These are phyloP conservation scores for Drosophila anomalipes DNA, from an alignment of 2,888 invertebrate species.

Conservation along the genomic window DNA sequence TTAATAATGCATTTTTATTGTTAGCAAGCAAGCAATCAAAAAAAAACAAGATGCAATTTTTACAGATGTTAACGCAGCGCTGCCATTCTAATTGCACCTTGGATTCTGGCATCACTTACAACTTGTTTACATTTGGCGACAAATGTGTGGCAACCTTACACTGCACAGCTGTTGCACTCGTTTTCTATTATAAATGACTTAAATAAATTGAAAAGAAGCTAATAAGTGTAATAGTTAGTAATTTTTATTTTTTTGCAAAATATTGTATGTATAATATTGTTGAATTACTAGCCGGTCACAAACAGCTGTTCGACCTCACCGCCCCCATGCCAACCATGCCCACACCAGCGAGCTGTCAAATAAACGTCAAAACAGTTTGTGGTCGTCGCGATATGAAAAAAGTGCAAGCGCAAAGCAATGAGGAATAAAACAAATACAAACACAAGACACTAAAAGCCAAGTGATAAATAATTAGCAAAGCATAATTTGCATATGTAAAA, in stretches of 20 bases:
- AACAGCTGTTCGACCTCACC: slow-evolving; percentile 25
- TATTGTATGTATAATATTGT: background rate
- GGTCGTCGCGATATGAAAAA: slow-evolving; percentile 50
- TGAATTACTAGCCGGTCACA: background rate
- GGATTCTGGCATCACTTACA: slow-evolving; percentile 21
- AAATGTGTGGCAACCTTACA: slow-evolving; percentile 25
- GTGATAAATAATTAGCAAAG: slow-evolving; percentile 21
- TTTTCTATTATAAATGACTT: slow-evolving; percentile 6
- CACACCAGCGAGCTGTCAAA: slow-evolving; percentile 54
- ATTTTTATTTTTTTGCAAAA: background rate
- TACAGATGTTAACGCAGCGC: slow-evolving; percentile 47
- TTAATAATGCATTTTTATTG: slow-evolving; percentile 48
- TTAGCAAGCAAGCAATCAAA: slow-evolving; percentile 6
- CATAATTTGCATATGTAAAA: slow-evolving; percentile 51
- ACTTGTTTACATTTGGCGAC: slow-evolving; percentile 38
- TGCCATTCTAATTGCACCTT: slow-evolving; percentile 26
- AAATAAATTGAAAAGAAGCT: background rate
- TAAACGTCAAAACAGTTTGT: slow-evolving; percentile 74
- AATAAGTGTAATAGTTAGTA: background rate
- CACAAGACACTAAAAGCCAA: slow-evolving; percentile 25
- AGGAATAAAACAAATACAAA: slow-evolving; percentile 40
- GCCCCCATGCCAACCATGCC: background rate
- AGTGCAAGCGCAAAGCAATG: slow-evolving; percentile 53
- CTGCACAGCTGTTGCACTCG: slow-evolving; percentile 34
- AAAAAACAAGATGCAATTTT: slow-evolving; percentile 41